A percentile compares a stretch with the other conserved stretches of the same genome.
Conservation (phyloP, 1,140 invertebrate genomes). For the Pseudomyrmex pallidus region DNA sequence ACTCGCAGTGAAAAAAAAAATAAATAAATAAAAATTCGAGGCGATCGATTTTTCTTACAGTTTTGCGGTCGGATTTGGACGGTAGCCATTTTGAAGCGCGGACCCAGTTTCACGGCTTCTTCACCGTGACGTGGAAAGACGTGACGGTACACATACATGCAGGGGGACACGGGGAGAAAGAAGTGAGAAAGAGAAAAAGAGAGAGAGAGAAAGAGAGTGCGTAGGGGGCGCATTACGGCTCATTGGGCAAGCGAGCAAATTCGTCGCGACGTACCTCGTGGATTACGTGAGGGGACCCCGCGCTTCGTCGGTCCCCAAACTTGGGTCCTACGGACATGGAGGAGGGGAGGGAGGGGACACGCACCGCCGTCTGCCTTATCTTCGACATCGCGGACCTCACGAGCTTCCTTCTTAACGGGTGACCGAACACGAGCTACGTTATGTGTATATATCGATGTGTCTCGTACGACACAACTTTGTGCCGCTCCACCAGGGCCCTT, state of each 20-base stretch:
- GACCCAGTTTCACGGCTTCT: conserved; percentile 69
- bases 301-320: conserved; percentile 63
- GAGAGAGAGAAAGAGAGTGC: neutral
- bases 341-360: conserved; percentile 44
- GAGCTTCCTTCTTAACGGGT: conserved; percentile 80
- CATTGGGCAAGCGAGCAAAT: conserved; percentile 78
- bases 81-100: conserved; percentile 68
- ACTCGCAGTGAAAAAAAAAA: neutral
- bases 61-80: conserved; percentile 53
- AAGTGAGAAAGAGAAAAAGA: neutral
- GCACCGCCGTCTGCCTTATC: conserved; percentile 70
- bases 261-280: conserved; percentile 78
- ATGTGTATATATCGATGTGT: conserved; percentile 52
- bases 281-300: conserved; percentile 74
- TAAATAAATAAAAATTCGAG: neutral
- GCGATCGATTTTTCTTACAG: neutral
- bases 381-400: conserved; percentile 72
- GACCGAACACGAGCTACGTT: conserved; percentile 73
- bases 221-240: conserved; percentile 74
- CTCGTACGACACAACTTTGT: conserved; percentile 43
- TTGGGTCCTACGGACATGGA: conserved; percentile 50
- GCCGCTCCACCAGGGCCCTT: conserved; percentile 4
- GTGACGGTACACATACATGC: neutral
- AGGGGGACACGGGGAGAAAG: neutral
- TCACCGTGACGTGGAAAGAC: conserved; percentile 22